Evolutionary conservation across 2,888 invertebrate genomes (phyloP), one percentile per base, ranked within the genome.

Genomic region (Allacma fusca): DNA sequence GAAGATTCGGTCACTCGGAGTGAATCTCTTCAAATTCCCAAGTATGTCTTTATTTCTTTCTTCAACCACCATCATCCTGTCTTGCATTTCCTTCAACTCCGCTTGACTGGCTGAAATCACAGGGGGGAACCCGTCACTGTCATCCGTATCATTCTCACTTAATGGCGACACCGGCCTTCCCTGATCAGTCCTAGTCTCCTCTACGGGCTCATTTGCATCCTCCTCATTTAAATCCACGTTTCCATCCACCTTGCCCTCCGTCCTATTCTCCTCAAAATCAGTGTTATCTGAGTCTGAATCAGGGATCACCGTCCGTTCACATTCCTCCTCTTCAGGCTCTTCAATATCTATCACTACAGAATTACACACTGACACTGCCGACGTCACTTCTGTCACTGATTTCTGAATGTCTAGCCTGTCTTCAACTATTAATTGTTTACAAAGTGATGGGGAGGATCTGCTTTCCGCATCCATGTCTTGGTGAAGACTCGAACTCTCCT

Each of bases 1-100:
- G 34, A 81, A 84, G n/a, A 84, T 82, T 69, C 79, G 74, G 7
- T 81, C 81, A 0, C 44, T 59, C 0, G 81, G 75, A 24, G 75
- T 62, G 62, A 81, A 79, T 76, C 71, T 77, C 68, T 71, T 82
- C 2, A 82, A 50, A 1, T 19, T 62, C 0, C 19, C 40, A 29
- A 81, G 70, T 21, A 74, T 50, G 34, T 26, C 57, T 44, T 16
- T 29, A 73, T 23, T 29, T 44, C 21, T 68, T 64, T 64, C 79
- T 77, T 74, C 75, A 26, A 69, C 68, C 57, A 26, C 2, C 23
- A 2, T 40, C 64, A 78, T 72, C 64, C 76, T 75, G 29, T 79
- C 70, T 43, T 57, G 40, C 12, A 72, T 21, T 21, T 65, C 50
- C 64, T 71, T 43, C 19, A 57, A 34, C 9, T 68, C 26, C 21